These are phyloP conservation scores for Esperia sulphurella DNA, from an alignment of 2,888 invertebrate genomes.

Conservation along the genomic window DNA sequence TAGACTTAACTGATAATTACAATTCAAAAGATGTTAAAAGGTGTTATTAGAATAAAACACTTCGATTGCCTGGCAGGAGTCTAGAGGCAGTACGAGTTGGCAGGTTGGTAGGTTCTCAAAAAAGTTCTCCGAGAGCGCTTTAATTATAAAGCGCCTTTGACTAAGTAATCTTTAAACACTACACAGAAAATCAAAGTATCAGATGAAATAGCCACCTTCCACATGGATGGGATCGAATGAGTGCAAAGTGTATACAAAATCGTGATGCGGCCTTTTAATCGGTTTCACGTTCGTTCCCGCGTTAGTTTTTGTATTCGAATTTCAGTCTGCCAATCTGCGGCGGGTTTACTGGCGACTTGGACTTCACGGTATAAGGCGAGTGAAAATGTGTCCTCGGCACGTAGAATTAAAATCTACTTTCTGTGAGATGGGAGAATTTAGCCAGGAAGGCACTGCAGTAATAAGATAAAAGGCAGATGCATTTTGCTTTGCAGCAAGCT, in stretches of 20 bases:
- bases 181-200: conserved; percentile 63
- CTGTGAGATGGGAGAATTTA: conserved; percentile 21
- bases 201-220: conserved; percentile 50
- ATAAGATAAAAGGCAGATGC: conserved; percentile 75
- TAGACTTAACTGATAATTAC: not conserved
- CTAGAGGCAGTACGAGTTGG: conserved; percentile 1
- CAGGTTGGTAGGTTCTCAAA: no score
- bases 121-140: conserved; percentile 36
- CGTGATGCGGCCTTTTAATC: conserved; percentile 79
- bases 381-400: conserved; percentile 47
- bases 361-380: conserved; percentile 24
- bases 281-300: conserved; percentile 75
- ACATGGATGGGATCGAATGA: conserved; percentile 57
- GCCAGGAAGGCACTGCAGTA: conserved; percentile 49
- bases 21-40: not conserved
- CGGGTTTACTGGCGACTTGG: conserved; percentile 49
- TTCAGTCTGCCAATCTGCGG: conserved; percentile 70
- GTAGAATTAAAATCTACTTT: conserved; percentile 44
- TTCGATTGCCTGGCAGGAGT: conserved; percentile 1
- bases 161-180: conserved; percentile 44
- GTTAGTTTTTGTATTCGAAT: conserved; percentile 75
- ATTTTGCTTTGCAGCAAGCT: conserved; percentile 71
- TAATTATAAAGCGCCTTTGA: conserved; percentile 66
- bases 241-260: conserved; percentile 77
- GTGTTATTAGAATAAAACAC: not conserved